Percentiles rank a stretch among this genome's conserved stretches.
These are phyloP conservation scores for Pterostichus madidus DNA, from an alignment of 2,888 invertebrate species.

Conservation along the genomic window DNA sequence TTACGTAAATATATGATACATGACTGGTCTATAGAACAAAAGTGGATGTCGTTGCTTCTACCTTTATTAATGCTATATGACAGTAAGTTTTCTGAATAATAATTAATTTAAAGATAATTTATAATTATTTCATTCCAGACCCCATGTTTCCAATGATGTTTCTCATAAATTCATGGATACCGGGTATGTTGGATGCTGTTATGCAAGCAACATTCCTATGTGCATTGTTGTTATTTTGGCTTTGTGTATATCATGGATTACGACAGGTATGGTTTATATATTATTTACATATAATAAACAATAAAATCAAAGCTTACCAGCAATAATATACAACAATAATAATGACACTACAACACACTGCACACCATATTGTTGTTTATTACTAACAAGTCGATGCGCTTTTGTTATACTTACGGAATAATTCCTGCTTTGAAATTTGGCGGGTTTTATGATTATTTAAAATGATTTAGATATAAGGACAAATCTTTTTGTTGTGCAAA, in stretches of 20 bases:
- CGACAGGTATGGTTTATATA: constrained; percentile 83
- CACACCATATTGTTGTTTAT: too few relatives aligned
- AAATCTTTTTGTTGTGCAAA: too few relatives aligned
- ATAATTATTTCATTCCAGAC: constrained; percentile 81
- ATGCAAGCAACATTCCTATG: constrained; percentile 94
- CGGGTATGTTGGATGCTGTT: constrained; percentile 94
- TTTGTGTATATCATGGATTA: constrained; percentile 96
- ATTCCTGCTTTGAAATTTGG: too few relatives aligned
- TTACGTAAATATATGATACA: constrained; percentile 91
- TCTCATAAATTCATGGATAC: constrained; percentile 92
- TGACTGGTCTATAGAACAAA: constrained; percentile 99
- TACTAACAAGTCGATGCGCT: too few relatives aligned
- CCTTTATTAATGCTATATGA: constrained; percentile 94
- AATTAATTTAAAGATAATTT: background rate
- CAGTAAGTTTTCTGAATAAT: constrained; percentile 82
- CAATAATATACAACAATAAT: background rate
- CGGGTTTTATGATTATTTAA: too few relatives aligned
- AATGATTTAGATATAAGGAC: too few relatives aligned
- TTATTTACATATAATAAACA: constrained; percentile 18
- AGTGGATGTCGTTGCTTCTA: constrained; percentile 94
- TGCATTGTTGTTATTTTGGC: constrained; percentile 94
- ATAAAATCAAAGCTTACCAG: background rate
- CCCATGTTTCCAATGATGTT: constrained; percentile 95
- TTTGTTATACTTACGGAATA: too few relatives aligned
- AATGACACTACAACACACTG: background rate